Base-by-base conservation (phyloP, 2,797 vertebrate genomes). In the Karalla daura region DNA sequence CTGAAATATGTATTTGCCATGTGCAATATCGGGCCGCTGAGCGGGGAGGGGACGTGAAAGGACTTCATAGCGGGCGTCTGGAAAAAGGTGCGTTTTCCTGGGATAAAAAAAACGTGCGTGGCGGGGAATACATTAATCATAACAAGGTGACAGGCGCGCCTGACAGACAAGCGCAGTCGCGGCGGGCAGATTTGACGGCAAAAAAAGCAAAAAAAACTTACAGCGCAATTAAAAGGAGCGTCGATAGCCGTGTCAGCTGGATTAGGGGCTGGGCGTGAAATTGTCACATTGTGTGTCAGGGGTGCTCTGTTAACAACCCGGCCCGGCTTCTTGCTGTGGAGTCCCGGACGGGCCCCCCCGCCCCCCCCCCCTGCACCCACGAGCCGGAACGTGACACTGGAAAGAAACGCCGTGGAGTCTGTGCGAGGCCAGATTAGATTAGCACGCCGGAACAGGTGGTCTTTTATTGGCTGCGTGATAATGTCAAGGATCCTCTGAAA, bases 391-490 rank as follows among this genome's bases (percentile, higher is more conserved):
- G 87, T 89, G 88, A 91, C 89, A 85, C 76, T 80, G 70, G 71
- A 84, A n/a, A 84, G 84, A 87, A 88, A 88, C 80, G 77, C 76
- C 69, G 63, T 75, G 52, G 77, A 86, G 84, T 86, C 75, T 88
- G 80, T 47, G 83, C 84, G 52, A 86, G 89, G 86, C 88, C 47
- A 87, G 86, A 93, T 93, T 93, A 92, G 89, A 93, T 91, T 92
- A 91, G 90, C 70, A 77, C 89, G 81, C 72, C 74, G 86, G 87
- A 91, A 93, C 91, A 93, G 91, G 92, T 93, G 93, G 90, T 81
- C 88, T 90, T 94, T 93, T 92, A 94, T 90, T 91, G 89, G 82
- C 76, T 84, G 83, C 74, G 70, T 90, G 90, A 92, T 91, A 90
- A 87, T 88, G 91, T 92, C 88, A 89, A 81, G 82, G 80, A 84